A percentile compares a stretch with the other conserved stretches of the same genome.
phyloP scores from a whole-genome alignment of 2,888 invertebrate species.

The Parnassius apollo region DNA sequence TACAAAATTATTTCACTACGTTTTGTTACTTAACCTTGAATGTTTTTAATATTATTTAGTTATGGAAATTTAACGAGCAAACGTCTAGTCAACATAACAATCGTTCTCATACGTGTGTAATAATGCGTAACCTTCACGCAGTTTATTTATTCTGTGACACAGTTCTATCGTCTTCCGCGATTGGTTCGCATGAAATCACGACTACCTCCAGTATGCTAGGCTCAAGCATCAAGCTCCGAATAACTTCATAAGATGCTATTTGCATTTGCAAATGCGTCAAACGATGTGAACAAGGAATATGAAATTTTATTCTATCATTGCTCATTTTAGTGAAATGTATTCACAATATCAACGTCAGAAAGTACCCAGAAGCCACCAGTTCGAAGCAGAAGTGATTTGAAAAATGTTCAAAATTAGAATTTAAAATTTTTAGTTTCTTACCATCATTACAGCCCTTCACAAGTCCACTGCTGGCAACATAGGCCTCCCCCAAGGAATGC shows the following conservation, averaged over 20 bases:
- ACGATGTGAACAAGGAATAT: too few relatives aligned
- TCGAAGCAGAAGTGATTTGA: too few relatives aligned
- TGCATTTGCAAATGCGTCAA: background rate
- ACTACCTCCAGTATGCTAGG: conserved; percentile 2
- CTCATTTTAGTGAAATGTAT: too few relatives aligned
- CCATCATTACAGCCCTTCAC: too few relatives aligned
- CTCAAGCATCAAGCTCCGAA: conserved; percentile 9
- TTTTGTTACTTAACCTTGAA: conserved; percentile 34
- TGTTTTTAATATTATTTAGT: conserved; percentile 16
- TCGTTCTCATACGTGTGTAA: conserved; percentile 29
- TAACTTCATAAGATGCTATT: conserved; percentile 10
- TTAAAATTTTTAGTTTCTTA: too few relatives aligned
- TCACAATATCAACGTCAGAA: too few relatives aligned
- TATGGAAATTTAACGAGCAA: conserved; percentile 17
- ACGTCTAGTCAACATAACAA: conserved; percentile 30
- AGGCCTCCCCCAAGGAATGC: too few relatives aligned
- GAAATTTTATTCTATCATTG: too few relatives aligned
- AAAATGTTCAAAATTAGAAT: too few relatives aligned
- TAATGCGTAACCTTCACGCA: conserved; percentile 38
- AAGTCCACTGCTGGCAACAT: too few relatives aligned
- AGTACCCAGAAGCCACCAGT: too few relatives aligned
- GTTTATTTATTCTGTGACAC: conserved; percentile 23
- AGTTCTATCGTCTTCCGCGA: conserved; percentile 39
- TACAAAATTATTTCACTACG: conserved; percentile 26
- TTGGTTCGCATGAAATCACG: conserved; percentile 28